Percentiles rank a stretch among this genome's conserved stretches.
Conservation (phyloP, 2,113 vertebrate species). For the Entelurus aequoreus region DNA sequence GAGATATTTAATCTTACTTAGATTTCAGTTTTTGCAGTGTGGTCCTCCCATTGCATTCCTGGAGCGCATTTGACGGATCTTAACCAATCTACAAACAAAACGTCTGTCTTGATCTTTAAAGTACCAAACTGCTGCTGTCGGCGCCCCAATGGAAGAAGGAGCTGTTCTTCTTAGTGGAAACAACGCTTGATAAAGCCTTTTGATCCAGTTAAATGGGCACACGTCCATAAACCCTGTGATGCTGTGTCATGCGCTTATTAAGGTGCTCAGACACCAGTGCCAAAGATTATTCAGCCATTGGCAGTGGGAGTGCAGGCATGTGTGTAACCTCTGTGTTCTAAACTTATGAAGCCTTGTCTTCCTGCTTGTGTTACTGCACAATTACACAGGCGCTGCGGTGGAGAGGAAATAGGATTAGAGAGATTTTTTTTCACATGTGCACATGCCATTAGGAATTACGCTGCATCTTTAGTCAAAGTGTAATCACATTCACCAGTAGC, state of each 20-base stretch:
- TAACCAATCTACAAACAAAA: no score
- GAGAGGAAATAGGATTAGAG: slow-evolving; percentile 27
- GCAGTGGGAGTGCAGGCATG: slow-evolving; percentile 13
- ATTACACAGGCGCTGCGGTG: slow-evolving; percentile 20
- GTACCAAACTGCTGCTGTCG: no score
- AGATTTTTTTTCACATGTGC: background rate
- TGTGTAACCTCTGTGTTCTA: slow-evolving; percentile 5
- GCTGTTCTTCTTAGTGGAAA: no score
- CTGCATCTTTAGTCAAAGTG: background rate
- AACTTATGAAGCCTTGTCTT: slow-evolving; percentile 16
- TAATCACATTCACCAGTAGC: no score
- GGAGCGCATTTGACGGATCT: no score
- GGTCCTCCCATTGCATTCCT: no score
- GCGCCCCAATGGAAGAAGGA: no score
- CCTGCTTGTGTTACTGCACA: slow-evolving; percentile 11
- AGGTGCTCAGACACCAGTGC: slow-evolving; percentile 26
- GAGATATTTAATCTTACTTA: no score
- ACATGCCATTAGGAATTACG: slow-evolving; percentile 15
- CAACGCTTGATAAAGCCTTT: slow-evolving; percentile 10
- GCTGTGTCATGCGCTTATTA: slow-evolving; percentile 32
- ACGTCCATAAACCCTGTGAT: slow-evolving; percentile 27
- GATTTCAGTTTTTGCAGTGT: no score
- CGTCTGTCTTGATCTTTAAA: no score
- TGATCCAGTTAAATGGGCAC: slow-evolving; percentile 24
- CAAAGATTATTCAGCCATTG: slow-evolving; percentile 13